Percentiles rank a stretch among this genome's conserved stretches.
phyloP scores from a whole-genome alignment of 2,113 vertebrate genomes.

The Acanthisitta chloris region DNA sequence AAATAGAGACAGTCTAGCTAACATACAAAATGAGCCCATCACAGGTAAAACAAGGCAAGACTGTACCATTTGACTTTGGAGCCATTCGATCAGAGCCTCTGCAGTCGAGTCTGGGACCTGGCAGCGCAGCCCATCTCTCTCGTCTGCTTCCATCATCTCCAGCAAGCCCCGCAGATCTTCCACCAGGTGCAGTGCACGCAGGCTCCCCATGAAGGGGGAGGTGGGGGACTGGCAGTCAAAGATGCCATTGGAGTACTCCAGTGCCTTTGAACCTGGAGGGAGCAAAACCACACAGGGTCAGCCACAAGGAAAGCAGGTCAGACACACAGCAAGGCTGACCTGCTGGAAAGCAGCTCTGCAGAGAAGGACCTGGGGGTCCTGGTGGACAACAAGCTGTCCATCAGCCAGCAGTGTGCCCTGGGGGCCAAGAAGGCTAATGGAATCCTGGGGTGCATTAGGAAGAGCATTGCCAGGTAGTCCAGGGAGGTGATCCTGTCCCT shows the following conservation, averaged over 20 bases:
- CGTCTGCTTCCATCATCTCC: constrained; percentile 91
- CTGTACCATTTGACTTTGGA: constrained; percentile 89
- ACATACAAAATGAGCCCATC: accelerated
- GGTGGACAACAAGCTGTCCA: too few species aligned
- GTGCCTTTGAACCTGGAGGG: constrained; percentile 87
- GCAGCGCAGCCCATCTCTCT: constrained; percentile 89
- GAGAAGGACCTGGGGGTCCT: too few species aligned
- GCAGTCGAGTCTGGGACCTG: constrained; percentile 91
- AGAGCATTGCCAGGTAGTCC: too few species aligned
- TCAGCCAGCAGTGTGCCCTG: too few species aligned
- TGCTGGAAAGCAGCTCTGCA: too few species aligned
- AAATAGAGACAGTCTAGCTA: not conserved
- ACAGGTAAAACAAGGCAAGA: not conserved
- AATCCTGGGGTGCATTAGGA: too few species aligned
- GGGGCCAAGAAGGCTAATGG: too few species aligned
- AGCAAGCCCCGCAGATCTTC: constrained; percentile 89
- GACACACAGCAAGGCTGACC: not conserved
- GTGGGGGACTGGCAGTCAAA: constrained; percentile 97
- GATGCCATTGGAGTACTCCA: constrained; percentile 94
- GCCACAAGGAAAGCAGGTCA: not conserved
- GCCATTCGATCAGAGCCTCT: constrained; percentile 86
- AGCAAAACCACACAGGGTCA: not conserved
- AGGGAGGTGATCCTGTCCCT: too few species aligned
- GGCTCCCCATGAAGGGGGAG: constrained; percentile 90
- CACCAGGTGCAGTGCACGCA: constrained; percentile 88